phyloP scores from a whole-genome alignment of 23 tunicate genomes.

The Botrylloides violaceus region DNA sequence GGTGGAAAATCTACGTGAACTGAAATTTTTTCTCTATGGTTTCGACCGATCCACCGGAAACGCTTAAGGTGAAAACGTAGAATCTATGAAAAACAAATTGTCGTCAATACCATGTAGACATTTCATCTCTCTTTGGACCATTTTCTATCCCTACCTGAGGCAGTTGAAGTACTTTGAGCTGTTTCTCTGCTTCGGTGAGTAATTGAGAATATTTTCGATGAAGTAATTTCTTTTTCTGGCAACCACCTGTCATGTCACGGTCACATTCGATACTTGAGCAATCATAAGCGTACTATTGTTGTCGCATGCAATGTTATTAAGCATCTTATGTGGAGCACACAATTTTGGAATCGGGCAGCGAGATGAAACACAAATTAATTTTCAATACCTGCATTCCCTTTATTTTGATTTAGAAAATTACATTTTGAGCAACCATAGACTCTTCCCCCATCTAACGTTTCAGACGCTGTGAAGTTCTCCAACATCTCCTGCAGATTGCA shows the following conservation, averaged over 20 bases:
- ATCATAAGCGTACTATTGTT: too few species aligned
- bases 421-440: conserved; percentile 70
- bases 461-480: conserved; percentile 72
- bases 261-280: too few species aligned
- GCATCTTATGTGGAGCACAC: too few species aligned
- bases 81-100: conserved; percentile 34
- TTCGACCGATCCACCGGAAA: conserved; percentile 88
- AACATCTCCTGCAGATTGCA: conserved; percentile 84
- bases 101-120: too few species aligned
- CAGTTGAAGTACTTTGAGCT: conserved; percentile 66
- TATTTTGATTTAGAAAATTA: conserved; percentile 23
- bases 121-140: too few species aligned
- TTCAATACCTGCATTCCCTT: too few species aligned
- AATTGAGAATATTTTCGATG: conserved; percentile 41
- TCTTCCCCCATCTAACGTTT: conserved; percentile 69
- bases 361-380: too few species aligned
- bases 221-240: conserved; percentile 26
- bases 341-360: too few species aligned
- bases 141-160: conserved; percentile 89
- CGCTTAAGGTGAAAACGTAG: conserved; percentile 93
- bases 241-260: conserved; percentile 10
- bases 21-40: conserved; percentile 85
- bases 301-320: too few species aligned
- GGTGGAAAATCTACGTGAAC: conserved; percentile 92
- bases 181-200: conserved; percentile 96